Evolutionary conservation across 2,797 vertebrate genomes (phyloP).

Genomic region (Podarcis lilfordi): DNA sequence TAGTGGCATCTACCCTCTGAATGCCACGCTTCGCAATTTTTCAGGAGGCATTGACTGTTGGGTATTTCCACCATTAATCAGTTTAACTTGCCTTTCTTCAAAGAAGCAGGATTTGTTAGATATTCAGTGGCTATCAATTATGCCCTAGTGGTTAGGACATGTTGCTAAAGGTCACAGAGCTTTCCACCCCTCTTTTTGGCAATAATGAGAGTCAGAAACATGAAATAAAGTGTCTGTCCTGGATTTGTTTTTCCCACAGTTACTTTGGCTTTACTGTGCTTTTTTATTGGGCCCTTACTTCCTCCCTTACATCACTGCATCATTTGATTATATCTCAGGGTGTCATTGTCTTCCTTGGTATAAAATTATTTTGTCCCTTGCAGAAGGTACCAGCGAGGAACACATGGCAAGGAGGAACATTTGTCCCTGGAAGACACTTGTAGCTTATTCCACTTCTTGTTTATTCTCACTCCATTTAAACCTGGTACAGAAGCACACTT

Average conservation of each 20-base stretch:
- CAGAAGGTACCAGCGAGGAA: not conserved
- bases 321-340: not conserved
- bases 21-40: too few relatives aligned
- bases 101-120: not conserved
- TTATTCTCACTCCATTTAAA: not conserved
- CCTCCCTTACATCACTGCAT: not conserved
- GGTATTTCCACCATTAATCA: too few relatives aligned
- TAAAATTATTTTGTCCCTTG: not conserved
- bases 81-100: not conserved
- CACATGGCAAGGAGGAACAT: not conserved
- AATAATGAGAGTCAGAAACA: not conserved
- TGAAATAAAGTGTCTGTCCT: not conserved
- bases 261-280: not conserved
- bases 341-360: not conserved
- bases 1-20: too few relatives aligned
- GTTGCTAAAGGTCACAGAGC: not conserved
- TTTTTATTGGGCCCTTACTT: not conserved
- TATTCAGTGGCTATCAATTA: not conserved
- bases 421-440: not conserved
- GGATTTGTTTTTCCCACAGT: not conserved
- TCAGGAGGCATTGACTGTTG: too few relatives aligned
- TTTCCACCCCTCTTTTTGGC: not conserved
- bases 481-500: not conserved
- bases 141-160: not conserved
- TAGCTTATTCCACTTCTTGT: not conserved